phyloP scores from a whole-genome alignment of 92 coral and sea anemone species.

The Parazoanthus swiftii region DNA sequence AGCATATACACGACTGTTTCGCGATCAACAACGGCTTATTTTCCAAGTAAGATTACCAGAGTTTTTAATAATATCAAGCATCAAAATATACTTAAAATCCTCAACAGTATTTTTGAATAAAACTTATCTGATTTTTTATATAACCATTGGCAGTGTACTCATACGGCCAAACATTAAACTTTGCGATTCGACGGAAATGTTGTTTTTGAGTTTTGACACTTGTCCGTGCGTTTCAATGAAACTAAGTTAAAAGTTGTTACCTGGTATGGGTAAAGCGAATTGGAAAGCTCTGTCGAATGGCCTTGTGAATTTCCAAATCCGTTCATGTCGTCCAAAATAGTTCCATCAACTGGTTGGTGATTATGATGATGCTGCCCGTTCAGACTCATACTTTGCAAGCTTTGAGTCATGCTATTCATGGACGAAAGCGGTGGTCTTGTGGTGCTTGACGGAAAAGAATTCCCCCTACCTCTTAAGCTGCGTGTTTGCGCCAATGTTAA shows the following conservation, averaged over 20 bases:
- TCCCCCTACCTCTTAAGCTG: conserved; percentile 35
- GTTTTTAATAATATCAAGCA: background rate
- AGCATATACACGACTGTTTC: background rate
- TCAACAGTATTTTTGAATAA: background rate
- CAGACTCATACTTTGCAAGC: conserved; percentile 86
- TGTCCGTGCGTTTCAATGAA: background rate
- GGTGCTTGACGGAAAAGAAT: conserved; percentile 43
- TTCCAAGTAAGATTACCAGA: background rate
- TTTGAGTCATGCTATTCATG: conserved; percentile 92
- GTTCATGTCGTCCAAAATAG: conserved; percentile 86
- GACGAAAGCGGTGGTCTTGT: conserved; percentile 76
- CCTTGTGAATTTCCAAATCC: conserved; percentile 94
- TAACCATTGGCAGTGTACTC: background rate
- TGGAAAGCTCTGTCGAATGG: conserved; percentile 88
- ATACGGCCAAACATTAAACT: conserved; percentile 14
- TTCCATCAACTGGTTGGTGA: conserved; percentile 92
- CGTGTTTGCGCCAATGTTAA: conserved; percentile 58
- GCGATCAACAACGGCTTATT: background rate
- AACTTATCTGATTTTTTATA: conserved; percentile 19
- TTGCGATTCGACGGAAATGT: conserved; percentile 14
- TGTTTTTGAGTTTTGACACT: background rate
- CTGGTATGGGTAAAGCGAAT: conserved; percentile 88
- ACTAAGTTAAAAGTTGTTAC: conserved; percentile 48
- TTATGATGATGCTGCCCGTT: conserved; percentile 53
- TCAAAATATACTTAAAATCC: conserved; percentile 1